phyloP scores from a whole-genome alignment of 2,113 vertebrate species.

The Gobio gobio region DNA sequence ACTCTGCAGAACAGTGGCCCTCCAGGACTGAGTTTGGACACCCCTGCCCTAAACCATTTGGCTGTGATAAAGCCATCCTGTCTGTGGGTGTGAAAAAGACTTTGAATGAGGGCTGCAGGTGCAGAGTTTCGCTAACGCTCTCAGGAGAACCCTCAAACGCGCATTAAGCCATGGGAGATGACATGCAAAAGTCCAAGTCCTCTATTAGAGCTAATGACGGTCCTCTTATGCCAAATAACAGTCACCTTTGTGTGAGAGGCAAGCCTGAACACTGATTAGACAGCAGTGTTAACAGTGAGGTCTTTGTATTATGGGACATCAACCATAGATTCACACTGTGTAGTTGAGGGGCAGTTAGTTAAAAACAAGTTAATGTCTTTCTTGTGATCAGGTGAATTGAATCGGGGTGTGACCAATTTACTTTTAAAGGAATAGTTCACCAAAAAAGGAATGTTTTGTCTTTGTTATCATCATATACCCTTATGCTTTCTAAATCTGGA shows the following conservation, averaged over 20 bases:
- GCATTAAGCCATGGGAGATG: constrained; percentile 19
- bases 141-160: neutral
- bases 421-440: neutral
- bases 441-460: too few species aligned
- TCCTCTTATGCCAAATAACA: constrained; percentile 23
- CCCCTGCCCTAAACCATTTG: neutral
- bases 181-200: constrained; percentile 13
- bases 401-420: neutral
- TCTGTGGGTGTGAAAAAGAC: neutral
- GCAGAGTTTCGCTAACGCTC: neutral
- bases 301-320: neutral
- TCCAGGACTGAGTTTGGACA: too few species aligned
- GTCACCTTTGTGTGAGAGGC: constrained; percentile 17
- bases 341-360: neutral
- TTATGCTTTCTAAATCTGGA: too few species aligned
- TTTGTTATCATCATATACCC: too few species aligned
- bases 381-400: neutral
- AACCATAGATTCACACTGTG: neutral
- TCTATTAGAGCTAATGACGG: constrained; percentile 42
- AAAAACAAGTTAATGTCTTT: neutral
- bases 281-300: neutral
- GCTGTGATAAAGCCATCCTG: constrained; percentile 6
- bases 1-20: too few species aligned
- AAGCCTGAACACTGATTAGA: neutral
- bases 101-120: constrained; percentile 30